phyloP scores from a whole-genome alignment of 1,140 invertebrate species.

The Vollenhovia emeryi region DNA sequence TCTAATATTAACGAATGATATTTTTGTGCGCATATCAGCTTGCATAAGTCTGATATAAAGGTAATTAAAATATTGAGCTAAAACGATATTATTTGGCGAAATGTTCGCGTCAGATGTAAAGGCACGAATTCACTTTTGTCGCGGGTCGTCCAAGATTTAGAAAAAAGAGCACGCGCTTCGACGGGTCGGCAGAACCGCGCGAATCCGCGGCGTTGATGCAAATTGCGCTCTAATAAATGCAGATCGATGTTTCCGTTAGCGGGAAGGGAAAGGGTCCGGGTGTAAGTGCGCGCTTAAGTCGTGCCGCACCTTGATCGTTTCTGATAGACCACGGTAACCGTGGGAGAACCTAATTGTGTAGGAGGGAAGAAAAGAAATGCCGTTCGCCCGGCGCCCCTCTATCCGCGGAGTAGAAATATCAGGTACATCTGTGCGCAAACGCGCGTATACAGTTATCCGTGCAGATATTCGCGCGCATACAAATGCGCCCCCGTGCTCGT shows the following conservation, averaged over 20 bases:
- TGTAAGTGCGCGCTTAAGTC: constrained; percentile 67
- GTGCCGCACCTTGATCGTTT: constrained; percentile 70
- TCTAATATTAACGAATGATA: neutral
- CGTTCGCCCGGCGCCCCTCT: neutral
- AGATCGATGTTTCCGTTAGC: constrained; percentile 69
- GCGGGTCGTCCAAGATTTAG: constrained; percentile 1
- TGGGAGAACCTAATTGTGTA: constrained; percentile 64
- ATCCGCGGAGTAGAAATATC: constrained; percentile 16
- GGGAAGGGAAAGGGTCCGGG: neutral
- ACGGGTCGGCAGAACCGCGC: constrained; percentile 1
- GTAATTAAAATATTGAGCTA: neutral
- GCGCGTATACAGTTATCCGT: neutral
- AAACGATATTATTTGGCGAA: neutral
- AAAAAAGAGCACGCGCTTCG: neutral
- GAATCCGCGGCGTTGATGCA: constrained; percentile 49
- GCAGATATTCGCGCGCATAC: neutral
- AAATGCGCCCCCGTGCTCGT: neutral
- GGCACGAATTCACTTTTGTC: constrained; percentile 22
- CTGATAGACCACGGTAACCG: constrained; percentile 53
- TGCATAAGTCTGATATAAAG: neutral
- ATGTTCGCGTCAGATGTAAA: constrained; percentile 8
- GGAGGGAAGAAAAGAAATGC: constrained; percentile 55
- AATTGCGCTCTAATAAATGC: constrained; percentile 70
- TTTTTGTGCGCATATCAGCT: neutral
- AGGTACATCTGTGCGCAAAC: neutral